A percentile compares a stretch with the other conserved stretches of the same genome.
Evolutionary conservation across 2,797 vertebrate species (phyloP).

Genomic region (Galago senegalensis): DNA sequence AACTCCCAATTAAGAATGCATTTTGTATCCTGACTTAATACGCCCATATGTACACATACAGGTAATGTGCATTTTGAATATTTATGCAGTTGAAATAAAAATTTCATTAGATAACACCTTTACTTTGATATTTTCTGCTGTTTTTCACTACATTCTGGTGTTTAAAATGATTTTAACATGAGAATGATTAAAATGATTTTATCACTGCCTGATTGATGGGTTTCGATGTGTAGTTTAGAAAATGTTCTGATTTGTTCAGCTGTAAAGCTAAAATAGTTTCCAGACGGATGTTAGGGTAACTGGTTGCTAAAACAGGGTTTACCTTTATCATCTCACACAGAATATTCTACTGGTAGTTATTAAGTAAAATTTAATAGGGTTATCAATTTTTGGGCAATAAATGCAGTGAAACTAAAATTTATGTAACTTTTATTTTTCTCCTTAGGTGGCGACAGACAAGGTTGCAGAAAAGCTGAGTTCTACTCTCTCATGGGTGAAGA

Average conservation of each 20-base stretch:
- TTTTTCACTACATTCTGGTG: not conserved
- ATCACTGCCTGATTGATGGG: not conserved
- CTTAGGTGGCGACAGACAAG: slow-evolving; percentile 99
- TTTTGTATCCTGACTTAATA: not conserved
- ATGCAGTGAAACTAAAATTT: slow-evolving; percentile 29
- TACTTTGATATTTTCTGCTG: slow-evolving; percentile 1
- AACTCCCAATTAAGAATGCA: slow-evolving; percentile 22
- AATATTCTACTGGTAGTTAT: slow-evolving; percentile 40
- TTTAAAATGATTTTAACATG: not conserved
- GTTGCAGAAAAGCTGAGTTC: slow-evolving; percentile 99
- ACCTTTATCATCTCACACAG: slow-evolving; percentile 42
- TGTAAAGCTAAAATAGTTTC: slow-evolving; percentile 37
- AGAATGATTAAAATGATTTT: not conserved
- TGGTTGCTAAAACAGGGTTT: slow-evolving; percentile 49
- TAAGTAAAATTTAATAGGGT: slow-evolving; percentile 36
- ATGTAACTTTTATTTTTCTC: slow-evolving; percentile 50
- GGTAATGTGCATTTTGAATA: slow-evolving; percentile 26
- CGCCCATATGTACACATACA: not conserved
- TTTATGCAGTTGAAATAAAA: slow-evolving; percentile 9
- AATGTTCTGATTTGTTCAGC: slow-evolving; percentile 22
- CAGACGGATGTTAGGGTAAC: slow-evolving; percentile 23
- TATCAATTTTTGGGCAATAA: slow-evolving; percentile 47
- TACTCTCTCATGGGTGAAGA: slow-evolving; percentile 99
- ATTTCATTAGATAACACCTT: not conserved
- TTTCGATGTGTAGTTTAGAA: slow-evolving; percentile 61